Percentiles rank a stretch among this genome's conserved stretches.
These are phyloP conservation scores for Plemyria rubiginata DNA, from an alignment of 2,888 invertebrate species.

Conservation along the genomic window DNA sequence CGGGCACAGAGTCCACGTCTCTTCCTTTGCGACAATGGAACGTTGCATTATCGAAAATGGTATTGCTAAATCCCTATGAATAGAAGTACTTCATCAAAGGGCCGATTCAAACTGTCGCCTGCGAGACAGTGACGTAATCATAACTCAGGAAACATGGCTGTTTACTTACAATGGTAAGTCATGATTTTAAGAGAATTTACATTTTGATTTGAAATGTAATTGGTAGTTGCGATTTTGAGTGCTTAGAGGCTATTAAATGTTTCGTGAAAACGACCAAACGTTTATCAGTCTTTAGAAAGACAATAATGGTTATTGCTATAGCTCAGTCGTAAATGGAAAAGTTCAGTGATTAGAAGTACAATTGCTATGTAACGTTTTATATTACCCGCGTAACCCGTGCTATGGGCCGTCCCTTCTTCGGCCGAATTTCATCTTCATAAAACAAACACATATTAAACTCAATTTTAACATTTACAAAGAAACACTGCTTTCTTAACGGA, in stretches of 20 bases:
- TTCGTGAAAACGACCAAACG: constrained; percentile 18
- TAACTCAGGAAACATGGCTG: constrained; percentile 8
- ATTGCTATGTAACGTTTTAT: background rate
- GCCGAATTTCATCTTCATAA: constrained; percentile 31
- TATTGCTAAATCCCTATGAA: constrained; percentile 48
- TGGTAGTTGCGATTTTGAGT: constrained; percentile 3
- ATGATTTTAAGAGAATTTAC: constrained; percentile 23
- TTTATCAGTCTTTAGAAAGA: constrained; percentile 11
- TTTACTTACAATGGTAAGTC: constrained; percentile 12
- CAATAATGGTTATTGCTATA: constrained; percentile 12
- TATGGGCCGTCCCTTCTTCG: constrained; percentile 19
- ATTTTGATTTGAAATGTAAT: constrained; percentile 21
- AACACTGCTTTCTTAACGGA: constrained; percentile 19
- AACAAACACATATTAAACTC: constrained; percentile 27
- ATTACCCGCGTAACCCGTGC: constrained; percentile 13
- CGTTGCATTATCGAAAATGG: constrained; percentile 57
- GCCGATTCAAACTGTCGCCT: constrained; percentile 14
- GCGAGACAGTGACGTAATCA: constrained; percentile 7
- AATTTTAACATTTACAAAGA: constrained; percentile 11
- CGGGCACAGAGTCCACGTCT: constrained; percentile 58
- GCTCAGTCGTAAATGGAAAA: constrained; percentile 6
- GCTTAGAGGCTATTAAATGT: constrained; percentile 7
- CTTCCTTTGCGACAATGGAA: constrained; percentile 65
- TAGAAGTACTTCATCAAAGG: constrained; percentile 31
- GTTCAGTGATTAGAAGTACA: background rate